These are phyloP conservation scores for Salvelinus alpinus DNA, from an alignment of 2,113 vertebrate species.

Conservation along the genomic window DNA sequence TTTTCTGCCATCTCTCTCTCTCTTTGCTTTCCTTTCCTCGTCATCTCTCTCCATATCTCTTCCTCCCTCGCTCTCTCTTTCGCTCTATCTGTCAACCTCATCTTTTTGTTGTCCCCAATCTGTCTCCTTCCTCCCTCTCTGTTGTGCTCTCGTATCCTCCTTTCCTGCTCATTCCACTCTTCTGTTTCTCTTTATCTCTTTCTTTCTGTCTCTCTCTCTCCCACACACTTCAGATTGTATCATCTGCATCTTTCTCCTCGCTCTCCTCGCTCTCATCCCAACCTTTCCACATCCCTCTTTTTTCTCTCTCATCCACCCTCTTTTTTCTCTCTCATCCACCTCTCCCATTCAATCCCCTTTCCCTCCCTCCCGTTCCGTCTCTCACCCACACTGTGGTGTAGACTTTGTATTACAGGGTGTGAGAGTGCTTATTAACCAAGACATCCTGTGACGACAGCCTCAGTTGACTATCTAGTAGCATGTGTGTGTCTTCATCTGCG, in stretches of 20 bases:
- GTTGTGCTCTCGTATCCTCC: not conserved
- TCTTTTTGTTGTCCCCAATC: not conserved
- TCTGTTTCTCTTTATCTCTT: not conserved
- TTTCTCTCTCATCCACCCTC: not conserved
- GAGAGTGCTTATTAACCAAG: slow-evolving; percentile 67
- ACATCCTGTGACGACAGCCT: slow-evolving; percentile 53
- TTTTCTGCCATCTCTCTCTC: slow-evolving; percentile 10
- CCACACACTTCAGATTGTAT: not conserved
- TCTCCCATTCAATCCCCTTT: not conserved
- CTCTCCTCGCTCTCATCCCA: not conserved
- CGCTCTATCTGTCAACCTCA: slow-evolving; percentile 5
- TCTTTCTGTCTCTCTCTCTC: not conserved
- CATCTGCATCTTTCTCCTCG: not conserved
- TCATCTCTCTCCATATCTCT: slow-evolving; percentile 13
- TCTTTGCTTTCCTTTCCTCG: not conserved
- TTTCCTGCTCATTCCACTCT: not conserved
- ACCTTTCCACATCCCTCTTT: not conserved
- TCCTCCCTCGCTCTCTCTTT: slow-evolving; percentile 10
- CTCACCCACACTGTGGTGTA: slow-evolving; percentile 52
- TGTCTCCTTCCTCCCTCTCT: not conserved
- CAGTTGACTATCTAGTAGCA: slow-evolving; percentile 28
- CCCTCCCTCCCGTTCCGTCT: not conserved
- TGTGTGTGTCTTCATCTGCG: slow-evolving; percentile 25
- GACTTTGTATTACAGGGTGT: slow-evolving; percentile 51
- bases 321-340: not conserved